These are phyloP conservation scores for Congeria kusceri DNA, from an alignment of 2,888 invertebrate genomes.

Conservation along the genomic window DNA sequence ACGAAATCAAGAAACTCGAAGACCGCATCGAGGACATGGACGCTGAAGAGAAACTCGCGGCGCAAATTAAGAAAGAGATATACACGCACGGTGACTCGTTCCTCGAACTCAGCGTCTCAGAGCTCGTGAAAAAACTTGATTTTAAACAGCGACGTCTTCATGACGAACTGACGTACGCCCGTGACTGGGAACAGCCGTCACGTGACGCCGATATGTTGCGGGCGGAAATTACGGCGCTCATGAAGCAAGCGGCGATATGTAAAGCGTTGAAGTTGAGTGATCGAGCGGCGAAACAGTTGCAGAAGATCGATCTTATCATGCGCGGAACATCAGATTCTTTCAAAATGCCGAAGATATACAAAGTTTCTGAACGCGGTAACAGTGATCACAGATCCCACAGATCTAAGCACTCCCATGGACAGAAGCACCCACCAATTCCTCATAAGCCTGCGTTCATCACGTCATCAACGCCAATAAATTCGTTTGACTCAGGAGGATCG, in stretches of 20 bases:
- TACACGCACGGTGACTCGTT: constrained; percentile 60
- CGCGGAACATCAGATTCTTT: constrained; percentile 41
- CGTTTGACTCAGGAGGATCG: constrained; percentile 30
- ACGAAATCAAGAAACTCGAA: constrained; percentile 49
- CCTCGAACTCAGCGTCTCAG: constrained; percentile 44
- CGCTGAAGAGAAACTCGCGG: constrained; percentile 41
- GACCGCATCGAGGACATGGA: constrained; percentile 45
- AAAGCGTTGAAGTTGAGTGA: constrained; percentile 45
- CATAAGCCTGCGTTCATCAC: constrained; percentile 42
- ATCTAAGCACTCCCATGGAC: neutral
- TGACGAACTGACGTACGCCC: constrained; percentile 49
- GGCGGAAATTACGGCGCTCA: constrained; percentile 44
- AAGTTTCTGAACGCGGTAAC: constrained; percentile 49
- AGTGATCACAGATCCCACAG: constrained; percentile 9
- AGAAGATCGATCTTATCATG: constrained; percentile 62
- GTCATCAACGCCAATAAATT: constrained; percentile 52
- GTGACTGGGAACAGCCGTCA: constrained; percentile 44
- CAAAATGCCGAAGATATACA: constrained; percentile 55
- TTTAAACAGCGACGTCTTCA: constrained; percentile 40
- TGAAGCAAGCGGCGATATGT: constrained; percentile 58
- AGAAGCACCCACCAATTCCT: no score
- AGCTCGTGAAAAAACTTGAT: constrained; percentile 53
- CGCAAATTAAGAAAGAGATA: constrained; percentile 55
- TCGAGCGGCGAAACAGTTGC: constrained; percentile 53
- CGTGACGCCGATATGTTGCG: constrained; percentile 51